Base-by-base conservation (phyloP, 64 coral and sea anemone genomes). In the Anthopleura sola region DNA sequence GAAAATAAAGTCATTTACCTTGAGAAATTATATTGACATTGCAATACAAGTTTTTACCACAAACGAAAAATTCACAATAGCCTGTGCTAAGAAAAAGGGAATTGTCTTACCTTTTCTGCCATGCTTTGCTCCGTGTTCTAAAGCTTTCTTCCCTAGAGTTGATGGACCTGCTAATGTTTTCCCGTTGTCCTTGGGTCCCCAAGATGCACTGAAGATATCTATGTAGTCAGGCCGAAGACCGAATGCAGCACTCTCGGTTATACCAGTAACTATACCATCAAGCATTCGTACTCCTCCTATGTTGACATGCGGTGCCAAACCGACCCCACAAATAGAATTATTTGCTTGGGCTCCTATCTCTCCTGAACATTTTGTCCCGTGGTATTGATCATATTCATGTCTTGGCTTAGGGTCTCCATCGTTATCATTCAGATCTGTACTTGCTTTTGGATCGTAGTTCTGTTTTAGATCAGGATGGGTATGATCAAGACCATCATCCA, bases 161-260 rank as follows among this genome's bases (percentile, higher is more conserved):
- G 86, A 86, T 7, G 95, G 95, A 17, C 84, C 68, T 26, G 91
- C 92, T 56, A 98, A 87, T 10, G 92, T 94, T 84, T 85, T 90
- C 0, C 95, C 95, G 51, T 98, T 85, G 50, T 98, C 95, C 80
- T 92, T 98, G 1, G 95, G 95, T 10, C 95, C 95, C 95, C 95
- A 98, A 16, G 92, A 98, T 18, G 79, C 90, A 71, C 92, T 94
- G 69, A 89, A 94, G 40, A 98, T 98, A 26, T 98, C 95, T 18
- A 98, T 87, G 40, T 94, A 85, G 80, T 98, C 86, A 68, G 88
- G 87, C 0, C 88, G 88, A 32, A 75, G 87, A 49, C 92, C 90
- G 36, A 98, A 60, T 3, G 95, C 89, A 5, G 89, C 19, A 32
- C 56, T 87, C 23, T 98, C 96, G 1, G 88, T 48, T 15, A 78